Percentiles rank a stretch among this genome's conserved stretches.
Conservation (phyloP, 2,113 vertebrate genomes). For the Trichomycterus rosablanca region DNA sequence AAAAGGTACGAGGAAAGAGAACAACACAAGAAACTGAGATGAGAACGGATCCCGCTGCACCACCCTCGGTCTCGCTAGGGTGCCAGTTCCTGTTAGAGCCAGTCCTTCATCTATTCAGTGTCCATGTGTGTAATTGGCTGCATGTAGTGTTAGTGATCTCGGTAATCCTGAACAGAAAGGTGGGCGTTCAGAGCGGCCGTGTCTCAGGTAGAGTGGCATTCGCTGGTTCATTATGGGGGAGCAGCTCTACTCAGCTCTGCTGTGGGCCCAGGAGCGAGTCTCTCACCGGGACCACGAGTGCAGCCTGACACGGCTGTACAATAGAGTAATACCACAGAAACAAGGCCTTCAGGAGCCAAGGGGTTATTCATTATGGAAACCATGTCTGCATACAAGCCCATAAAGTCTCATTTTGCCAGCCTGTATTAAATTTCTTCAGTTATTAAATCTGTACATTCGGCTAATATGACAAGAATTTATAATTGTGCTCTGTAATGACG, state of each 20-base stretch:
- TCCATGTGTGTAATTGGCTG: constrained; percentile 52
- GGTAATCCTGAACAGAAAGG: constrained; percentile 43
- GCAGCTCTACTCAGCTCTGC: too few species aligned
- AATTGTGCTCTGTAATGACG: constrained; percentile 80
- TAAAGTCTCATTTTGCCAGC: constrained; percentile 76
- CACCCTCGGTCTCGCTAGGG: constrained; percentile 29
- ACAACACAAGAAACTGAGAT: constrained; percentile 23
- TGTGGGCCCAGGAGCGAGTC: constrained; percentile 30
- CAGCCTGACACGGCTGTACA: constrained; percentile 46
- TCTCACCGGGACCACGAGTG: constrained; percentile 47
- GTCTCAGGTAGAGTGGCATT: constrained; percentile 29
- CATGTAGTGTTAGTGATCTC: constrained; percentile 48
- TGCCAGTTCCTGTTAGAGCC: constrained; percentile 29
- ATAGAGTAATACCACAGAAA: constrained; percentile 49
- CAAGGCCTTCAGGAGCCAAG: constrained; percentile 49
- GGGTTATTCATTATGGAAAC: constrained; percentile 64
- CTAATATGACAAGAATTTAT: constrained; percentile 73
- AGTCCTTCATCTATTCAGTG: constrained; percentile 48
- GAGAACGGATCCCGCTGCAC: constrained; percentile 30
- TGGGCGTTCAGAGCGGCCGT: constrained; percentile 23
- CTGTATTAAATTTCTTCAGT: too few species aligned
- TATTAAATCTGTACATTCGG: constrained; percentile 73
- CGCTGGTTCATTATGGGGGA: constrained; percentile 31
- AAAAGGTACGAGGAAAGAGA: constrained; percentile 4
- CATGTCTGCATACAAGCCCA: constrained; percentile 69